Percentiles rank a stretch among this genome's conserved stretches.
These are phyloP conservation scores for Nestor notabilis DNA, from an alignment of 2,113 vertebrate species.

Conservation along the genomic window DNA sequence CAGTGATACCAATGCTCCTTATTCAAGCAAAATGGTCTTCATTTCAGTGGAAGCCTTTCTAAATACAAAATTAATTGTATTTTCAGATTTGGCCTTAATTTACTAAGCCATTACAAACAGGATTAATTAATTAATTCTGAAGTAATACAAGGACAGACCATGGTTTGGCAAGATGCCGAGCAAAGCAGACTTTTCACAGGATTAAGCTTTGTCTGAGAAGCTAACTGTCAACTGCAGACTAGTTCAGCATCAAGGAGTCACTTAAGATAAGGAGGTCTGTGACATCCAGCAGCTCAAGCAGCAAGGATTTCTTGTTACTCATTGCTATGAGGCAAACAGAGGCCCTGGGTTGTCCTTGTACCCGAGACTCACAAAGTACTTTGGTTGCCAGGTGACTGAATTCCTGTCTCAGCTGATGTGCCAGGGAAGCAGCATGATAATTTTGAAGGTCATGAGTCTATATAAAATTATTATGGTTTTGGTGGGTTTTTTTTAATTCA, in stretches of 20 bases:
- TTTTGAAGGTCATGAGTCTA: background rate
- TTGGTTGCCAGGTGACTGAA: background rate
- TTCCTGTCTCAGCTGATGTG: background rate
- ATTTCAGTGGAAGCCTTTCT: background rate
- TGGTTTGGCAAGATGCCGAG: background rate
- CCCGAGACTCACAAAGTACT: background rate
- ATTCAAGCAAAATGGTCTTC: background rate
- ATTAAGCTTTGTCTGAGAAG: background rate
- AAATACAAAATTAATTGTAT: background rate
- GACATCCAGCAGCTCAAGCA: background rate
- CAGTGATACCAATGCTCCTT: background rate
- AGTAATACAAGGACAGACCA: background rate
- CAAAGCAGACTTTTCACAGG: conserved; percentile 1
- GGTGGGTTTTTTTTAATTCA: background rate
- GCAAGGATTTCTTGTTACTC: background rate
- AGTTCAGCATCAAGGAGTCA: background rate
- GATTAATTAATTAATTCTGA: background rate
- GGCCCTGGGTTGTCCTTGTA: background rate
- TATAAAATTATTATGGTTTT: background rate
- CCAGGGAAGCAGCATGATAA: background rate
- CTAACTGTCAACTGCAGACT: background rate
- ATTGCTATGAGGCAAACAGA: background rate
- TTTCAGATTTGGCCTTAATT: background rate
- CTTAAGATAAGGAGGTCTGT: background rate
- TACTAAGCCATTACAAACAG: background rate